Base-by-base conservation (phyloP, 37 sponge, comb jelly and placozoan genomes). In the Dysidea cf. avara region DNA sequence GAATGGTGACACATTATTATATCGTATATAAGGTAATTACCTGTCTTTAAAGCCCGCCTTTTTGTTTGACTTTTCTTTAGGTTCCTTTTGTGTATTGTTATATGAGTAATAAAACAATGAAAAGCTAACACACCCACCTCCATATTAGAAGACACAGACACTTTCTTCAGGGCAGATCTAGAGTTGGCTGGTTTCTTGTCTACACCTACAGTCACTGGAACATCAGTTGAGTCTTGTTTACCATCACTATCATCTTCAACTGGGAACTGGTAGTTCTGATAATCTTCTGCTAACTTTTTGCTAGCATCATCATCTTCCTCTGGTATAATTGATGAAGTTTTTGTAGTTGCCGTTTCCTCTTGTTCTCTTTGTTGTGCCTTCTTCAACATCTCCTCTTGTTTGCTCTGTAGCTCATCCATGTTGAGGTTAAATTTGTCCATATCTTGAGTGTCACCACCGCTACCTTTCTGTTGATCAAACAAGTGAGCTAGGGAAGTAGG, bases 241-340 rank as follows among this genome's bases (percentile, higher is more conserved):
- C 24, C 39, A 7, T 51, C 63, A 9, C 69, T 75, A 2, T 76
- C 84, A 39, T 65, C 72, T 69, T 83, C 77, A 38, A 83, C 77
- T 38, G 71, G 77, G 40, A 76, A 83, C 71, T 83, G 84, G 53
- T 70, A 66, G 56, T 64, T 34, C 1, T 75, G 39, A 0, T 49
- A 66, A 21, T 83, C 76, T 24, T 68, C 17, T 16, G 67, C 37
- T n/a, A 22, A 7, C 7, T 57, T 21, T 16, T 57, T 58, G 25
- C 21, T 28, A 28, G 36, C 38, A 2, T 37, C 36, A 33, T 34
- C 14, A 0, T 24, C 17, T 16, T 33, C 66, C 3, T 62, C 32
- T 32, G 28, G 32, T 7, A 37, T 16, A 7, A 35, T 4, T 29
- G 50, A 34, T 24, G 50, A 30, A 7, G 26, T 38, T 21, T 25